Base-by-base conservation (phyloP, 2,113 vertebrate genomes). In the Thunnus maccoyii region DNA sequence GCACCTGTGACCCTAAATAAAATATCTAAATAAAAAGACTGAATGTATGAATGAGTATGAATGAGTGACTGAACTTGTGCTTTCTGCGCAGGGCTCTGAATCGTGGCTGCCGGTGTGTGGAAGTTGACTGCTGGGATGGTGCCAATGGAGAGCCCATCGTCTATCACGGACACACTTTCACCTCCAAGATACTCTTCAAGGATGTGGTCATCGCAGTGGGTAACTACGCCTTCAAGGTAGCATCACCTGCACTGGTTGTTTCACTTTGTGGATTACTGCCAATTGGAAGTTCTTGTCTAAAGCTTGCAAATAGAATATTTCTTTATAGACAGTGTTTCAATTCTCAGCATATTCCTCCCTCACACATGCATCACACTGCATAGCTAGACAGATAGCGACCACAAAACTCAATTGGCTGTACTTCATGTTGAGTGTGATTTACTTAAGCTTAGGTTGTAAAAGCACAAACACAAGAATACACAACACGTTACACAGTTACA, bases 101-200 rank as follows among this genome's bases (percentile, higher is more conserved):
- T 87, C 94, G 96, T 17, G 97, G 98, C 20, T 99, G 98, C 85
- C 96, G 98, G 20, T 99, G 98, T 44, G 95, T 99, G 83, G 98
- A 99, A 84, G 96, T 99, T 78, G 98, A 99, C 88, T 96, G 96
- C 78, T 99, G 98, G 98, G 98, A 99, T 0, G 98, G 98, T 54
- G 94, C 97, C 1, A 96, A 91, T 0, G 97, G 97, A 85, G 98
- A 99, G 82, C 98, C 98, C 10, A 92, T 98, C 0, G 97, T 99
- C 61, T 99, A 98, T 85, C 98, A 99, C 0, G 98, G 98, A 78
- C 96, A 98, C 90, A 99, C 98, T 0, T 94, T 99, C 85, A 99
- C 98, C 58, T 97, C 98, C 72, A 98, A 98, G 85, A 99, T 99
- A 87, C 95, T 95, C 32, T 99, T 99, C 91, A 96, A 96, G 80